phyloP scores from a whole-genome alignment of 64 coral and sea anemone genomes.

The Astreopora myriophthalma region DNA sequence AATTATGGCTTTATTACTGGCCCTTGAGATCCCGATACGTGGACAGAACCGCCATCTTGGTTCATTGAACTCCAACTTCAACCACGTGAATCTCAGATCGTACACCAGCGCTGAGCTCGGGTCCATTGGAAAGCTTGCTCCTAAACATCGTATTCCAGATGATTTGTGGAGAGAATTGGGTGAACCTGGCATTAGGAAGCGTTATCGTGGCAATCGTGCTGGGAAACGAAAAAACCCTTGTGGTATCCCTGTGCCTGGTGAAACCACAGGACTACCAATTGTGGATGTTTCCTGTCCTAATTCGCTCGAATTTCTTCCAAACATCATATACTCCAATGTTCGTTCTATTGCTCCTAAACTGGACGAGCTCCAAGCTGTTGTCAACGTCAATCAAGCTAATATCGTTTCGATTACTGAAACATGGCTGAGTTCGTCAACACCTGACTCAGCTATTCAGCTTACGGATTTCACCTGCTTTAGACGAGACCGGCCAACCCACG shows the following conservation, averaged over 20 bases:
- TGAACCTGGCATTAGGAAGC: conserved; percentile 16
- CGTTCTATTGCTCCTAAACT: conserved; percentile 55
- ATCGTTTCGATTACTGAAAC: conserved; percentile 54
- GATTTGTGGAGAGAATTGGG: conserved; percentile 5
- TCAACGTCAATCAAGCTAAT: conserved; percentile 38
- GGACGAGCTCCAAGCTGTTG: conserved; percentile 62
- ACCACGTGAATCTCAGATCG: neutral
- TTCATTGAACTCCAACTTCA: neutral
- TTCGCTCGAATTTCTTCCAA: conserved; percentile 18
- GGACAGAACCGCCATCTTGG: neutral
- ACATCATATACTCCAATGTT: conserved; percentile 52
- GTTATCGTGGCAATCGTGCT: conserved; percentile 53
- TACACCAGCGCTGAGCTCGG: neutral
- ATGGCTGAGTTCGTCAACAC: conserved; percentile 30
- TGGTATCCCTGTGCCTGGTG: conserved; percentile 41
- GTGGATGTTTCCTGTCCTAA: neutral
- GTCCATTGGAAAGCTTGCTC: neutral
- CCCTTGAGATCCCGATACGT: too few species aligned
- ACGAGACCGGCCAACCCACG: conserved; percentile 56
- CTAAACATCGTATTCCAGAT: neutral
- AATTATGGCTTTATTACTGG: too few species aligned
- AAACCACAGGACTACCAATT: conserved; percentile 15
- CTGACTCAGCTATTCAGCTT: conserved; percentile 44
- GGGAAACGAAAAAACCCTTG: conserved; percentile 18
- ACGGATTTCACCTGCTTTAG: conserved; percentile 56